Percentiles rank a stretch among this genome's conserved stretches.
Evolutionary conservation across 1,140 invertebrate species (phyloP).

Genomic region (Drosophila grimshawi): DNA sequence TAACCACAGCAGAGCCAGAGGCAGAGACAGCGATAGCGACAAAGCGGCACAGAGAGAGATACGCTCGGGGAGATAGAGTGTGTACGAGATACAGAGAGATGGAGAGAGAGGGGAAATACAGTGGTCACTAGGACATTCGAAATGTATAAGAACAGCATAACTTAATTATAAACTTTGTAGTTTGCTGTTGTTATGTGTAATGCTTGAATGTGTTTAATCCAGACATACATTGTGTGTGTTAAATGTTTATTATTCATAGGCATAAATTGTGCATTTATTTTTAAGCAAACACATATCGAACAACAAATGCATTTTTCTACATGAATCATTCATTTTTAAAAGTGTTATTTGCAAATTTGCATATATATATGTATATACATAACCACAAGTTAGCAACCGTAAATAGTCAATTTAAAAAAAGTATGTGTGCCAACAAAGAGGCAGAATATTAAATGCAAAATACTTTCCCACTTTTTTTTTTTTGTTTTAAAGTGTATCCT

Average conservation of each 20-base stretch:
- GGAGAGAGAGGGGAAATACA: constrained; percentile 8
- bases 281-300: neutral
- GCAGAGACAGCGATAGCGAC: constrained; percentile 55
- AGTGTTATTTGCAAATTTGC: neutral
- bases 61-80: constrained; percentile 12
- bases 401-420: neutral
- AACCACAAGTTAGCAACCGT: neutral
- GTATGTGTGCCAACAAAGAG: neutral
- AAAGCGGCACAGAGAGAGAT: constrained; percentile 44
- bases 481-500: neutral
- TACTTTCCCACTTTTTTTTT: neutral
- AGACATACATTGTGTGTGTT: neutral
- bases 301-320: neutral
- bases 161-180: neutral
- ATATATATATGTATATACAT: neutral
- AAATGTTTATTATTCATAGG: neutral
- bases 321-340: neutral
- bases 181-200: neutral
- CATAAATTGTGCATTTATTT: neutral
- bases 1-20: constrained; percentile 71
- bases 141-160: neutral
- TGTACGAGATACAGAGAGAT: neutral
- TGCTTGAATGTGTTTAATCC: neutral
- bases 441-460: neutral
- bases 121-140: neutral